These are phyloP conservation scores for Sphaeramia orbicularis DNA, from an alignment of 2,797 vertebrate genomes.

Conservation along the genomic window DNA sequence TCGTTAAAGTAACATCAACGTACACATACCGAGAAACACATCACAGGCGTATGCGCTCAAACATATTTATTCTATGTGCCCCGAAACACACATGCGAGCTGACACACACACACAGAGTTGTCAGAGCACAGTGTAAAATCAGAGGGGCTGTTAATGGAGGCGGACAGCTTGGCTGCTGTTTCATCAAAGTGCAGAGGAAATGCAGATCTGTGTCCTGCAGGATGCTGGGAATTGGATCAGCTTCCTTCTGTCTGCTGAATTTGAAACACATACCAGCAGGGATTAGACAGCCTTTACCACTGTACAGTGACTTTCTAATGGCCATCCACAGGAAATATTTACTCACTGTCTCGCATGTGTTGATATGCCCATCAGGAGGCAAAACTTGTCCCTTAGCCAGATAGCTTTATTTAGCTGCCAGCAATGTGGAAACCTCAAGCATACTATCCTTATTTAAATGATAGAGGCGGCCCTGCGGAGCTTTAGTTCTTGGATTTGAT, in stretches of 20 bases:
- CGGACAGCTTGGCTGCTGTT: constrained; percentile 78
- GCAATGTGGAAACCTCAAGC: constrained; percentile 30
- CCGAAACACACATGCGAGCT: constrained; percentile 20
- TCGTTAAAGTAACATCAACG: constrained; percentile 48
- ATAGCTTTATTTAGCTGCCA: constrained; percentile 51
- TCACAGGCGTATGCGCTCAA: constrained; percentile 47
- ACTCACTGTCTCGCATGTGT: constrained; percentile 40
- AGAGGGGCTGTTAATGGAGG: constrained; percentile 79
- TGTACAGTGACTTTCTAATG: constrained; percentile 57
- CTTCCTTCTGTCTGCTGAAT: constrained; percentile 70
- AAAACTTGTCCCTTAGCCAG: constrained; percentile 32
- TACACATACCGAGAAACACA: constrained; percentile 53
- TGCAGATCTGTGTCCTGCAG: constrained; percentile 79
- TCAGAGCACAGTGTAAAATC: constrained; percentile 73
- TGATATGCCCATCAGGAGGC: constrained; percentile 41
- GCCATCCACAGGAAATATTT: constrained; percentile 57
- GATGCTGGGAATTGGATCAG: constrained; percentile 71
- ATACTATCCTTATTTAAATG: constrained; percentile 28
- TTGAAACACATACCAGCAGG: constrained; percentile 63
- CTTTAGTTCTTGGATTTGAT: constrained; percentile 15
- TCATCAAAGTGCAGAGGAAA: constrained; percentile 79
- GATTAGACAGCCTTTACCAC: constrained; percentile 60
- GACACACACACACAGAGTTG: constrained; percentile 53
- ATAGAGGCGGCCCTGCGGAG: background rate
- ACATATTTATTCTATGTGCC: constrained; percentile 61